Percentiles rank a stretch among this genome's conserved stretches.
Conservation (phyloP, 1,140 invertebrate species). For the Sinella curviseta region DNA sequence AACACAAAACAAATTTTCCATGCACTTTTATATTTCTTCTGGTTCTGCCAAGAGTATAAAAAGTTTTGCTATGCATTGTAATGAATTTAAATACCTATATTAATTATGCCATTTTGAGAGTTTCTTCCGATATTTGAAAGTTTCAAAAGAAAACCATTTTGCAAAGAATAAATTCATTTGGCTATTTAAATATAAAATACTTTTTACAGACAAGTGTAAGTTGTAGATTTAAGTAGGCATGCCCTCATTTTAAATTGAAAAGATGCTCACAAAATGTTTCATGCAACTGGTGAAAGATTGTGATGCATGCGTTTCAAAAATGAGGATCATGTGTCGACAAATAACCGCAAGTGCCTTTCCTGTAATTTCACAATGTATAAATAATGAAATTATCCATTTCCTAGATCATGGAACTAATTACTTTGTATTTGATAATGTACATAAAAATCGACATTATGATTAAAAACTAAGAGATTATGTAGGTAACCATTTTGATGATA, state of each 20-base stretch:
- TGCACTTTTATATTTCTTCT: too few species aligned
- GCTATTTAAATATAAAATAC: too few species aligned
- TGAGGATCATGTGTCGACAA: not conserved
- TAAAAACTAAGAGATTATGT: not conserved
- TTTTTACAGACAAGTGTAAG: too few species aligned
- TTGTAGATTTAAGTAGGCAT: too few species aligned
- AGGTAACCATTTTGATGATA: too few species aligned
- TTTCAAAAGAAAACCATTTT: too few species aligned
- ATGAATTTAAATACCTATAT: too few species aligned
- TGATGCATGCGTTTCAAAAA: not conserved
- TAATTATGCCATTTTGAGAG: too few species aligned
- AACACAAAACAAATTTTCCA: not conserved
- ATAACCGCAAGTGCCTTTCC: constrained; percentile 7
- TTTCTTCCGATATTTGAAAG: too few species aligned
- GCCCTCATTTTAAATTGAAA: not conserved
- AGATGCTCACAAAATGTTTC: not conserved
- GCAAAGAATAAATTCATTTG: too few species aligned
- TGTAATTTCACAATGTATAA: constrained; percentile 19
- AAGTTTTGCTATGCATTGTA: not conserved
- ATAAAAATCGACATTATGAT: too few species aligned
- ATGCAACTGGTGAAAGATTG: not conserved
- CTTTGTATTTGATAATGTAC: not conserved
- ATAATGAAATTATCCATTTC: not conserved
- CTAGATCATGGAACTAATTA: not conserved
- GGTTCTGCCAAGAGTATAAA: not conserved